These are phyloP conservation scores for Calypte anna DNA, from an alignment of 2,113 vertebrate species.

Conservation along the genomic window DNA sequence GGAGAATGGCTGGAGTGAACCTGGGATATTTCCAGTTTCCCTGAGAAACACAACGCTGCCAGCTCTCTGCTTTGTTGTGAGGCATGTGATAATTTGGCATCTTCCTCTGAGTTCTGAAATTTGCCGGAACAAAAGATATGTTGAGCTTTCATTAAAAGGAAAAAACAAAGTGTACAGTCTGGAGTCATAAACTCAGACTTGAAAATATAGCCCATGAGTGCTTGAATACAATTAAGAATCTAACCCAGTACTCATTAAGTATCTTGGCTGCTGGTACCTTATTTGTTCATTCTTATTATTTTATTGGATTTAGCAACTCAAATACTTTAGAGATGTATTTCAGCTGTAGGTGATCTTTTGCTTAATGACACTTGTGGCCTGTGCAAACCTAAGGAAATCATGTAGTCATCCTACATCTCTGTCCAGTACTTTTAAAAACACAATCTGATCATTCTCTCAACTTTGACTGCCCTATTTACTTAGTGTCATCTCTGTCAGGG, in stretches of 20 bases:
- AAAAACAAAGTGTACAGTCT: slow-evolving; percentile 13
- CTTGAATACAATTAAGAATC: slow-evolving; percentile 2
- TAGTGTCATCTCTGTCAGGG: not conserved
- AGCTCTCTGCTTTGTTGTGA: slow-evolving; percentile 36
- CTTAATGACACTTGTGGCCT: not conserved
- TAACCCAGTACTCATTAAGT: not conserved
- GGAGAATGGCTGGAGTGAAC: not conserved
- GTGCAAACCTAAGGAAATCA: not conserved
- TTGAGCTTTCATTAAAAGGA: slow-evolving; percentile 30
- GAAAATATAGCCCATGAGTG: not conserved
- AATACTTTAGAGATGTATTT: not conserved
- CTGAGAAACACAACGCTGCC: not conserved
- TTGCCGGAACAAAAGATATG: slow-evolving; percentile 45
- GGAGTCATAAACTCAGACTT: not conserved
- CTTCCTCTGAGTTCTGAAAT: slow-evolving; percentile 6
- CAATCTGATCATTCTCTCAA: not conserved
- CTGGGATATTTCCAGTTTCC: not conserved
- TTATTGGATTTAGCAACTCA: not conserved
- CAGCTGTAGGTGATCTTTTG: not conserved
- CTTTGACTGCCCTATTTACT: not conserved
- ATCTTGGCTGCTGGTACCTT: not conserved
- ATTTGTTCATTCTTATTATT: slow-evolving; percentile 8
- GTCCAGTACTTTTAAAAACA: not conserved
- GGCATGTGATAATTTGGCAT: slow-evolving; percentile 36
- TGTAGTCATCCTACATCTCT: not conserved